These are phyloP conservation scores for Drosophila lutescens DNA, from an alignment of 2,888 invertebrate species.

Conservation along the genomic window DNA sequence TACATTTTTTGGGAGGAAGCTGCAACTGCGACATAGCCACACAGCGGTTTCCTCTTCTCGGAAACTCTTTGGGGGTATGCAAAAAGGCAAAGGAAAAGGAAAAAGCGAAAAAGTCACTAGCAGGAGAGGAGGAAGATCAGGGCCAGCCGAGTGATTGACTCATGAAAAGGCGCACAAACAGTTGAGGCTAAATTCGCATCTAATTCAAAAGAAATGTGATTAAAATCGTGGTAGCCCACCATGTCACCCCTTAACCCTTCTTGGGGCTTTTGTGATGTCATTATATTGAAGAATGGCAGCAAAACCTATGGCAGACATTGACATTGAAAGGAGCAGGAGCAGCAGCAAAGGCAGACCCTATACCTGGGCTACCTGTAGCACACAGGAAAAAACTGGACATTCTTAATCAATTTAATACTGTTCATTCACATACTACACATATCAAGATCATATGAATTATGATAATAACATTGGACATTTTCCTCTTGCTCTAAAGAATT, in stretches of 20 bases:
- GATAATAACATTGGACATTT: too few species aligned
- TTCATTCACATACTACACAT: too few species aligned
- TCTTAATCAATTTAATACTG: too few species aligned
- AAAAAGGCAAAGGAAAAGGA: slow-evolving; percentile 15
- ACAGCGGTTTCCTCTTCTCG: slow-evolving; percentile 49
- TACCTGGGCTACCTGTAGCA: slow-evolving; percentile 18
- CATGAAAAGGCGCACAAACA: slow-evolving; percentile 65
- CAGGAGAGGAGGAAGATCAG: background rate
- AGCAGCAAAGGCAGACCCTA: slow-evolving; percentile 23
- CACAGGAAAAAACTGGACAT: too few species aligned
- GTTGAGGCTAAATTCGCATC: slow-evolving; percentile 67
- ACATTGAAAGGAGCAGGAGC: slow-evolving; percentile 69
- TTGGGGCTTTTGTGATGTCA: slow-evolving; percentile 83
- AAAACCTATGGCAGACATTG: slow-evolving; percentile 64
- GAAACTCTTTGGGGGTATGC: slow-evolving; percentile 54
- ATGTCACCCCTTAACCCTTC: slow-evolving; percentile 9
- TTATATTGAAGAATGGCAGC: slow-evolving; percentile 83
- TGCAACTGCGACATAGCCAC: slow-evolving; percentile 16
- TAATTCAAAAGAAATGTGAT: slow-evolving; percentile 79
- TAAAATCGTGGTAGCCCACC: slow-evolving; percentile 66
- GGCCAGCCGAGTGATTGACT: slow-evolving; percentile 63
- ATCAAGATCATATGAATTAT: too few species aligned
- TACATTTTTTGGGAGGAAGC: slow-evolving; percentile 34
- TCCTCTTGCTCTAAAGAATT: too few species aligned
- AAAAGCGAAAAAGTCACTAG: slow-evolving; percentile 19